Evolutionary conservation across 2,888 invertebrate species (phyloP).

Genomic region (Agonum fuliginosum): DNA sequence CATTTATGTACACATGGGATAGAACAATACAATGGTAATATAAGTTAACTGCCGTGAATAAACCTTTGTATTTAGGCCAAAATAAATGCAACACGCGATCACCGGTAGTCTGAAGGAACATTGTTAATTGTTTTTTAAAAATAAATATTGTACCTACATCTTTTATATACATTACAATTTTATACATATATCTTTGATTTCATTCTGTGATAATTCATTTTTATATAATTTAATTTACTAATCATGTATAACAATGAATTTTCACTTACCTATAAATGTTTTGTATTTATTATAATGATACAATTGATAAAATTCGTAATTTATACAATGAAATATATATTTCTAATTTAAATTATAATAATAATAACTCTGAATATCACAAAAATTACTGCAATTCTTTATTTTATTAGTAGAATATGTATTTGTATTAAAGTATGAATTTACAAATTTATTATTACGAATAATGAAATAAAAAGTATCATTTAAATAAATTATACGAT

Average conservation of each 20-base stretch:
- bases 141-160: slow-evolving; percentile 37
- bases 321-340: not conserved
- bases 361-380: slow-evolving; percentile 16
- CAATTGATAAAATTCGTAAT: not conserved
- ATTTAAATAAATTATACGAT: not conserved
- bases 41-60: slow-evolving; percentile 4
- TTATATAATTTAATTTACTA: not conserved
- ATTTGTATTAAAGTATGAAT: not conserved
- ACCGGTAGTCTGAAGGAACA: slow-evolving; percentile 24
- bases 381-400: not conserved
- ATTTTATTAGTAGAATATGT: not conserved
- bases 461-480: slow-evolving; percentile 11
- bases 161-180: slow-evolving; percentile 29
- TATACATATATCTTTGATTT: not conserved
- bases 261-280: not conserved
- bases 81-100: slow-evolving; percentile 4
- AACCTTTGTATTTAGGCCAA: slow-evolving; percentile 27
- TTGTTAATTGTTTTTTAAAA: slow-evolving; percentile 11
- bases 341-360: too few relatives aligned
- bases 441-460: slow-evolving; percentile 15
- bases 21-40: slow-evolving; percentile 10
- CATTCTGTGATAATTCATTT: slow-evolving; percentile 29
- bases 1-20: slow-evolving; percentile 24
- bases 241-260: not conserved
- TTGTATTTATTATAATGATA: not conserved